Conservation (phyloP, 2,113 vertebrate species). For the Oncorhynchus clarkii region DNA sequence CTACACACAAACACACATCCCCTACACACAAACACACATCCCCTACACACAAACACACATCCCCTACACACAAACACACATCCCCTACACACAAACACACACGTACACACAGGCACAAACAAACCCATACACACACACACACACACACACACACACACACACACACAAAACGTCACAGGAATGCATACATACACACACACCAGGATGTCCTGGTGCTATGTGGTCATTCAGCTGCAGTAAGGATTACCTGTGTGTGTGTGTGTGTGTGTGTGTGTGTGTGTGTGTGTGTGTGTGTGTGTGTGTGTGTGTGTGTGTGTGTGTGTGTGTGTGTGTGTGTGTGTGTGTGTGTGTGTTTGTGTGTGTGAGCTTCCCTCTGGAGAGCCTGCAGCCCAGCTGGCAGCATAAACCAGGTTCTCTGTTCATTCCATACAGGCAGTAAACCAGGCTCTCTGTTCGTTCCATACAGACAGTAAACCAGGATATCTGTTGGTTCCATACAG, state of each 20-base stretch:
- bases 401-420: too few relatives aligned
- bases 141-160: background rate
- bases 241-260: background rate
- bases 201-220: background rate
- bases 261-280: background rate
- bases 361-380: constrained; percentile 28
- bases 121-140: too few relatives aligned
- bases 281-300: background rate
- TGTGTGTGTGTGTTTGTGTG: background rate
- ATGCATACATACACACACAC: background rate
- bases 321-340: background rate
- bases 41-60: background rate
- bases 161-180: too few relatives aligned
- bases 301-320: background rate
- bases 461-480: background rate
- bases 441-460: too few relatives aligned
- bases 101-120: background rate
- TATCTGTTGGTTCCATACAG: too few relatives aligned
- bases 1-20: background rate
- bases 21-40: background rate
- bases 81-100: background rate
- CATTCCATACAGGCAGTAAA: too few relatives aligned
- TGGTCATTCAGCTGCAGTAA: background rate
- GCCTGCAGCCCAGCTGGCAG: background rate
- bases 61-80: background rate